Base-by-base conservation (phyloP, 1,140 invertebrate genomes). In the Pseudomyrmex sp. region DNA sequence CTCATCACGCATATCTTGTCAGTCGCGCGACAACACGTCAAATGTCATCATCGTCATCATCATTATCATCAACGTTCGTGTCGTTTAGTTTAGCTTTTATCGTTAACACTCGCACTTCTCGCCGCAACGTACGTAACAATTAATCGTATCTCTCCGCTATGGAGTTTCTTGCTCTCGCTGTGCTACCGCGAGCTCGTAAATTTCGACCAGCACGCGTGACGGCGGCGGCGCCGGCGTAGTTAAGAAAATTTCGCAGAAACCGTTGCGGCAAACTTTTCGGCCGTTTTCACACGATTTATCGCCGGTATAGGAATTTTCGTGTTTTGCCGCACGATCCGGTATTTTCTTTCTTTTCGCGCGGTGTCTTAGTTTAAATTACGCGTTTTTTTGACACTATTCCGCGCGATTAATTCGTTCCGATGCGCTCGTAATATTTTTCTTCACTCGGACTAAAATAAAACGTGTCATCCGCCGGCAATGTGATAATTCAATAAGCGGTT, bases 401-500 rank as follows among this genome's bases (percentile, higher is more conserved):
- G 10, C n/a, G 44, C 48, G 44, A 73, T 62, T 26, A 46, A 70
- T 73, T 26, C 35, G 18, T 35, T 54, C 18, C 58, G 77, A 59
- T 18, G 35, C 35, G 18, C 50, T 2, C 44, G 46, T 52, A 46
- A 8, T 12, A 70, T 59, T 70, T n/a, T 26, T 13, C 15, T 2
- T 10, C 10, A 15, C 5, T 52, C 20, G n/a, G 59, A 23, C 15
- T 18, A 18, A 76, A 54, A 76, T 76, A 52, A 52, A 56, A 46
- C 15, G 23, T 48, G n/a, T 59, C 44, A 73, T 58, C 56, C 58
- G 15, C 58, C 35, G 70, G 35, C 73, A 5, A n/a, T n/a, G 26
- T 70, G 76, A 61, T 61, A 72, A 80, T 80, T 80, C 76, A 72
- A 80, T 80, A 50, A 80, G n/a, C 65, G 54, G 62, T 26, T 26